These are phyloP conservation scores for Hemiscyllium ocellatum DNA, from an alignment of 2,113 vertebrate genomes.

Conservation along the genomic window DNA sequence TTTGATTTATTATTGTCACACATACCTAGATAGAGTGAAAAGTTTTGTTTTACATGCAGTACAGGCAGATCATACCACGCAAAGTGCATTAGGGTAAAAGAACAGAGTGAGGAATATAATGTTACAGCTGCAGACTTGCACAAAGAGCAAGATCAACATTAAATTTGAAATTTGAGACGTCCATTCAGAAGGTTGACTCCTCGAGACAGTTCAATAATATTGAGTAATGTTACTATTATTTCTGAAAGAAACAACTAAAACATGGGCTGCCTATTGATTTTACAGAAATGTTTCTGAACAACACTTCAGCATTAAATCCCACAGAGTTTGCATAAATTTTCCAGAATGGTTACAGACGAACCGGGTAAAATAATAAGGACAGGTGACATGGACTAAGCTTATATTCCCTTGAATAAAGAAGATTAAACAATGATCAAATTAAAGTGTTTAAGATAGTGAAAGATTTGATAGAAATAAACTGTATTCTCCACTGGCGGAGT, in stretches of 20 bases:
- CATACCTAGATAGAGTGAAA: too few species aligned
- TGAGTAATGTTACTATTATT: not conserved
- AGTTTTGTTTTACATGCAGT: too few species aligned
- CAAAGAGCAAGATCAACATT: too few species aligned
- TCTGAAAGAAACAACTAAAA: not conserved
- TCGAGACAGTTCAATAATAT: not conserved
- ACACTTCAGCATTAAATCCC: not conserved
- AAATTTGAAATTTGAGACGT: too few species aligned
- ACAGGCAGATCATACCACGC: too few species aligned
- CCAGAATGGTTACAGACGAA: not conserved
- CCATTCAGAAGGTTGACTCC: not conserved
- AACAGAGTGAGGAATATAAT: too few species aligned
- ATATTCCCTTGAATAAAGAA: not conserved
- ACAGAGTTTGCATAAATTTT: not conserved
- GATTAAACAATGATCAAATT: not conserved
- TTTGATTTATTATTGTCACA: too few species aligned
- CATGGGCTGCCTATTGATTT: not conserved
- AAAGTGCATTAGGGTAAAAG: too few species aligned
- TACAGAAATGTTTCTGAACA: not conserved
- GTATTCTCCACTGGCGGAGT: not conserved
- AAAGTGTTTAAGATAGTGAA: not conserved
- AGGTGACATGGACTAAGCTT: too few species aligned
- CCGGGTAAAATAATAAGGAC: not conserved
- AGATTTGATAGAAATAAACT: slow-evolving; percentile 4
- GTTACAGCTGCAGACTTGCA: too few species aligned